phyloP scores from a whole-genome alignment of 2,797 vertebrate genomes.

The Melanotaenia nigrans region DNA sequence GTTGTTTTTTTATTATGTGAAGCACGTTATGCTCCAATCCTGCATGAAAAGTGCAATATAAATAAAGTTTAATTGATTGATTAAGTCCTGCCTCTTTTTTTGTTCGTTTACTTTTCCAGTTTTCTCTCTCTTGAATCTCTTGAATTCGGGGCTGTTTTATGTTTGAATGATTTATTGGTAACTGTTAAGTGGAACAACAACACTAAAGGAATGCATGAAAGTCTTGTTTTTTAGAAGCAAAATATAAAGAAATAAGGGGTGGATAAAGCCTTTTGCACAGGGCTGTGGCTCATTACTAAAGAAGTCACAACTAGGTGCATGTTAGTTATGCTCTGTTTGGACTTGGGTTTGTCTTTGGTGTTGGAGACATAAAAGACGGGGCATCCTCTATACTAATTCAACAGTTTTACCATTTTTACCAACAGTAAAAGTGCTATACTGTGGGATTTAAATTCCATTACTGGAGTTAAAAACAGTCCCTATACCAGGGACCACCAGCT shows the following conservation, averaged over 20 bases:
- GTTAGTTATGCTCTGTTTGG: not conserved
- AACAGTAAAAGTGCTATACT: not conserved
- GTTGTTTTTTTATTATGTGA: no score
- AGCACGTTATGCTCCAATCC: no score
- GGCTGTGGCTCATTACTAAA: not conserved
- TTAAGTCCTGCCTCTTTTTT: no score
- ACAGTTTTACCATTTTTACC: not conserved
- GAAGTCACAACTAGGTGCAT: slow-evolving; percentile 2
- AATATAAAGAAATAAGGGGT: not conserved
- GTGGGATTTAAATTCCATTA: not conserved
- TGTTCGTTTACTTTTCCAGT: no score
- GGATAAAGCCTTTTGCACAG: not conserved
- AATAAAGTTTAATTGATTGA: no score
- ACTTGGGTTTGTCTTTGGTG: not conserved
- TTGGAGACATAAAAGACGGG: not conserved
- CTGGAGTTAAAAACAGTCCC: not conserved
- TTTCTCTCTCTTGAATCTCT: no score
- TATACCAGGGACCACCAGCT: not conserved
- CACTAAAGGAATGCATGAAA: no score
- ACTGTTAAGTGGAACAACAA: no score
- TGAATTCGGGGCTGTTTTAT: no score
- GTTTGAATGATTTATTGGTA: no score
- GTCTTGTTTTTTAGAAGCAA: no score
- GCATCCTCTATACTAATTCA: not conserved
- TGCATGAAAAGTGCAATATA: no score